These are phyloP conservation scores for Gymnobelideus leadbeateri DNA, from an alignment of 2,113 vertebrate genomes.

Conservation along the genomic window DNA sequence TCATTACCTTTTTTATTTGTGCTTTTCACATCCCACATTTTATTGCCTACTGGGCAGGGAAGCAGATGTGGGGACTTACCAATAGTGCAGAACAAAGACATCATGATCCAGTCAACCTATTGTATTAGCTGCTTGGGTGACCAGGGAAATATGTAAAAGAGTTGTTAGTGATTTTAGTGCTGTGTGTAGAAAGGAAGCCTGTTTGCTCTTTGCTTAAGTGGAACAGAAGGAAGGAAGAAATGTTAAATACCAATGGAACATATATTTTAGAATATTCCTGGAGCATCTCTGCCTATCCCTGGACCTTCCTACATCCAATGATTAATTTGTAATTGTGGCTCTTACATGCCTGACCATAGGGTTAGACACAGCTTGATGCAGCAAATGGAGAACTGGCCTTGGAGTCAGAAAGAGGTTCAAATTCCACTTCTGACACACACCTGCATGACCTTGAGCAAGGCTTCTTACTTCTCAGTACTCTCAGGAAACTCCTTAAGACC, in stretches of 20 bases:
- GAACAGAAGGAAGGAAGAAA: neutral
- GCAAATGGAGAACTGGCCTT: neutral
- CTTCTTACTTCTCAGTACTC: neutral
- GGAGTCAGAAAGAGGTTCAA: neutral
- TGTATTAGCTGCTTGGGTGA: neutral
- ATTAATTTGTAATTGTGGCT: neutral
- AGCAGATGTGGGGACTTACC: neutral
- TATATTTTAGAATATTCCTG: neutral
- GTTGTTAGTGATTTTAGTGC: neutral
- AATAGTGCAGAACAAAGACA: neutral
- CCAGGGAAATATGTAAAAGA: neutral
- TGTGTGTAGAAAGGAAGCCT: neutral
- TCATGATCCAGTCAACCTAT: neutral
- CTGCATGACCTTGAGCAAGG: neutral
- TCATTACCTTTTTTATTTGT: slow-evolving; percentile 33
- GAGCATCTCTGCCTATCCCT: neutral
- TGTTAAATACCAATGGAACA: too few relatives aligned
- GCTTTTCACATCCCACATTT: neutral
- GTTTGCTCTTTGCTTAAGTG: neutral
- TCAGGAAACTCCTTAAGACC: neutral
- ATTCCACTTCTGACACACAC: neutral
- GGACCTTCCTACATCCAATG: accelerated
- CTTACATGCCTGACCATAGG: neutral
- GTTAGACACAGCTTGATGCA: neutral
- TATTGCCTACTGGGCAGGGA: neutral